Base-by-base conservation (phyloP, 2,113 vertebrate genomes). In the Plestiodon gilberti region DNA sequence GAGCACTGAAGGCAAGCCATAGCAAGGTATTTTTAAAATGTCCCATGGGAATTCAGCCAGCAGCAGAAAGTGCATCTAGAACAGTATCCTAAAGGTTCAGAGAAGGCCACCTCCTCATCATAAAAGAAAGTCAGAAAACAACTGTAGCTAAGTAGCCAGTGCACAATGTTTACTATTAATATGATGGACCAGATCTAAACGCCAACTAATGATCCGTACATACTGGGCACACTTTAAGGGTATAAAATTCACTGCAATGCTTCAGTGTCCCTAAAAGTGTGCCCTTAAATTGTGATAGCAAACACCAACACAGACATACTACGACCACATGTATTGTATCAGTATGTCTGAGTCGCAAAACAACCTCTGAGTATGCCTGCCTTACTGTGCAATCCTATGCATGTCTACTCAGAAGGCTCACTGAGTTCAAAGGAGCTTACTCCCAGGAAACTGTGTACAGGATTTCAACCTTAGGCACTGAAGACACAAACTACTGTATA, bases 41-140 rank as follows among this genome's bases (percentile, higher is more conserved):
- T 23, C 20, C 2, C 1, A 0, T 6, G 8, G 38, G 81, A 69
- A 84, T 25, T 65, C 80, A 86, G n/a, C 57, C 20, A 83, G 59
- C 22, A 57, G 25, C 40, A 81, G 40, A 40, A 70, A 43, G 70
- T 4, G 4, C 4, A 10, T 62, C 18, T 17, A 30, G 3, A 15
- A 74, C 40, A 62, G 55, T 71, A 62, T 28, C 0, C 0, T 64
- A 2, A 22, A n/a, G 79, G 38, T 69, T 59, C 33, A 35, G n/a
- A 38, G 38, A 78, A 59, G 0, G 0, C n/a, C 65, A 81, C 76
- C 77, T 75, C 70, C 23, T 77, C 22, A 81, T 0, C 0, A 65
- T 22, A 0, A 0, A 40, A 28, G 57, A 22, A 0, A 0, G 55
- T 38, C 9, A 38, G 22, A 62, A 8, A 67, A 0, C 22, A n/a